Base-by-base conservation (phyloP, 2,113 vertebrate species). In the Salminus brasiliensis region DNA sequence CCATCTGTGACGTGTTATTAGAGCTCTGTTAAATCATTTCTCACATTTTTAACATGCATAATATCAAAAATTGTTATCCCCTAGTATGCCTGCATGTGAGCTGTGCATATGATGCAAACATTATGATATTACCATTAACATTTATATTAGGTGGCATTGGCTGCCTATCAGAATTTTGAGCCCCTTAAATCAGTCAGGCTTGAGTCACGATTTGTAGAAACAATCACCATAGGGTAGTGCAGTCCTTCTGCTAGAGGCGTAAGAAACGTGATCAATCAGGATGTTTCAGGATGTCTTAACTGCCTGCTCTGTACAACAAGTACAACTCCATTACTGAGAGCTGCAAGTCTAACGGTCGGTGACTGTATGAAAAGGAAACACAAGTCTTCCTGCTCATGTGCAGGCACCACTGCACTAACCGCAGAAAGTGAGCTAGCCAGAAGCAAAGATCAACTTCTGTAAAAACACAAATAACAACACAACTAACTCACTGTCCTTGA, bases 281-380 rank as follows among this genome's bases (percentile, higher is more conserved):
- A 16, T 21, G 0, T n/a, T 66, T 11, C 18, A 39, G 1, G 4
- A 23, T 2, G 1, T 32, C 62, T 36, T 62, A 16, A 34, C 32
- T 66, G n/a, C n/a, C n/a, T n/a, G n/a, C n/a, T n/a, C n/a, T n/a
- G n/a, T n/a, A n/a, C 36, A 12, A 39, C n/a, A n/a, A n/a, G 21
- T 23, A n/a, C n/a, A 66, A 66, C 21, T 25, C 57, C 30, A 49
- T 52, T 75, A 23, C 12, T 34, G 41, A 63, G 34, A 52, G 66
- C 7, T 43, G 11, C 2, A 52, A 76, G 4, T 43, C 5, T 10
- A 63, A 63, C 32, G 21, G 25, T 9, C 0, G 0, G 32, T 55
- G 47, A 71, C 67, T 67, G 82, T 47, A 63, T 81, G 80, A 84
- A 74, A 84, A 87, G 78, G 79, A 86, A 82, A 89, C 66, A 84